A percentile compares a stretch with the other conserved stretches of the same genome.
Conservation (phyloP, 2,888 invertebrate genomes). For the Nephrotoma guestfalica region DNA sequence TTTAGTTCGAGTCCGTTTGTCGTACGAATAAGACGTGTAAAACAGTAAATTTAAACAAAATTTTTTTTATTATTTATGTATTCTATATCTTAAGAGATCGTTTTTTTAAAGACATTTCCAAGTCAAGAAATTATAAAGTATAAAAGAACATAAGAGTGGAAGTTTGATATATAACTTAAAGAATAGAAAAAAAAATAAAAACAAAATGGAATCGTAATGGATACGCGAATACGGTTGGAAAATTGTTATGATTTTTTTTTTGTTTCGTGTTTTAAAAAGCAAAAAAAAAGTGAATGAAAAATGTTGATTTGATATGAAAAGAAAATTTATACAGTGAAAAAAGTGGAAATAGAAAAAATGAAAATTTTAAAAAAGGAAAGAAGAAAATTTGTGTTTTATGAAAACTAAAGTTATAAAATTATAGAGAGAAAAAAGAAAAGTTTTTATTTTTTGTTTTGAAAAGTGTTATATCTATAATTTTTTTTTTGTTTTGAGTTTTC, state of each 20-base stretch:
- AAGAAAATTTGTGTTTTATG: conserved; percentile 1
- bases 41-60: conserved; percentile 3
- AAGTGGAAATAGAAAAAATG: background rate
- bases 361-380: background rate
- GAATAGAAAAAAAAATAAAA: background rate
- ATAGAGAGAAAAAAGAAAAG: background rate
- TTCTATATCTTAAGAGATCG: background rate
- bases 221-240: conserved; percentile 2
- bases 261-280: background rate
- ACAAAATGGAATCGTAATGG: conserved; percentile 1
- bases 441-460: background rate
- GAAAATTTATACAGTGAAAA: background rate
- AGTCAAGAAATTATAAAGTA: background rate
- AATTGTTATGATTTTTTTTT: background rate
- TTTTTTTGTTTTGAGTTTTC: background rate
- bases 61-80: background rate
- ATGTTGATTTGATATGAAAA: background rate
- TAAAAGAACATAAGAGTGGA: background rate
- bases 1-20: conserved; percentile 32
- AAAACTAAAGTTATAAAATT: conserved; percentile 1
- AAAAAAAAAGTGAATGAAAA: background rate
- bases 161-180: background rate
- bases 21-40: conserved; percentile 27
- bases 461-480: background rate
- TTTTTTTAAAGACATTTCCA: background rate